phyloP scores from a whole-genome alignment of 2,113 vertebrate species.

The Tachysurus fulvidraco region DNA sequence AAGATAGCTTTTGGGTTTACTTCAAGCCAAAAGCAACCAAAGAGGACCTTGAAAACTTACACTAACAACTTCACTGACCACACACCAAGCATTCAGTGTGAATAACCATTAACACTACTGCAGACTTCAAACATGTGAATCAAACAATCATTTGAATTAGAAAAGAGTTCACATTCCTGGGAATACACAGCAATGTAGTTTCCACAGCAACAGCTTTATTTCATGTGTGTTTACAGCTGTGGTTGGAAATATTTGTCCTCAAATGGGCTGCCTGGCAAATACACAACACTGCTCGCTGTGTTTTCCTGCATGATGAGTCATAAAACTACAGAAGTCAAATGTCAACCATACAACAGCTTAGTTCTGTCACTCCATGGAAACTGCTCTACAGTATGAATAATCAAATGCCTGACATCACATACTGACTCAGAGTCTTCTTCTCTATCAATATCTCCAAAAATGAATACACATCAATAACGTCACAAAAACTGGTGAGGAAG shows the following conservation, averaged over 20 bases:
- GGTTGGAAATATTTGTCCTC: conserved; percentile 54
- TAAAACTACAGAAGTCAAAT: conserved; percentile 44
- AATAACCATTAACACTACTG: conserved; percentile 2
- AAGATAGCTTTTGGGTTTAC: background rate
- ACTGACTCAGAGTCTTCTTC: background rate
- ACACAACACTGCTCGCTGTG: conserved; percentile 38
- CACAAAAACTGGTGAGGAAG: background rate
- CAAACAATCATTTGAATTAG: conserved; percentile 45
- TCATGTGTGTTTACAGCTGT: conserved; percentile 52
- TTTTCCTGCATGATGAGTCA: conserved; percentile 36
- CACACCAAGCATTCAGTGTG: conserved; percentile 10
- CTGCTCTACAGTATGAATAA: background rate
- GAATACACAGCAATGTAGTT: conserved; percentile 30
- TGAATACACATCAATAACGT: background rate
- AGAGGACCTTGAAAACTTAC: background rate
- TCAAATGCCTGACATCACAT: background rate
- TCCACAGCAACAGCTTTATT: conserved; percentile 47
- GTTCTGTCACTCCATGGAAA: conserved; percentile 18
- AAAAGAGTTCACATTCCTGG: conserved; percentile 33
- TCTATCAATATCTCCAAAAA: background rate
- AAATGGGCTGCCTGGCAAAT: conserved; percentile 44
- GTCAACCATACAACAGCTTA: conserved; percentile 14
- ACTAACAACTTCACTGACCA: background rate
- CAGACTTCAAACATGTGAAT: conserved; percentile 31
- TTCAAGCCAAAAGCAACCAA: conserved; percentile 15